phyloP scores from a whole-genome alignment of 2,888 invertebrate genomes.

The Willowsia nigromaculata region DNA sequence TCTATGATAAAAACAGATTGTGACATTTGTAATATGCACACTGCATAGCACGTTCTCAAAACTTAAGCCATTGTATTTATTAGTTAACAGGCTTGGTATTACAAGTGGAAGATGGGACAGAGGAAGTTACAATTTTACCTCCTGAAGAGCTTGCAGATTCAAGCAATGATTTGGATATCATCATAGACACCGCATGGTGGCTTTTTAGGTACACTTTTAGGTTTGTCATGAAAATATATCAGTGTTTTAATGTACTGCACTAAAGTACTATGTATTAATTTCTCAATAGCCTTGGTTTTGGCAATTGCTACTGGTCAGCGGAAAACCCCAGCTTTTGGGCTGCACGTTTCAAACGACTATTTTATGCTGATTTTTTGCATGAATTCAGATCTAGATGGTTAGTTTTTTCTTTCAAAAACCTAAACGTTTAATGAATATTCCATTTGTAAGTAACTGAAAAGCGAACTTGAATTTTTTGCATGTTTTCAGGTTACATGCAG shows the following conservation, averaged over 20 bases:
- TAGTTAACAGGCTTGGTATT: background rate
- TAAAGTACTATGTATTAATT: background rate
- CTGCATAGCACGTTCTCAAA: background rate
- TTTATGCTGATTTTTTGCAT: constrained; percentile 61
- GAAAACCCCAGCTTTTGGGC: constrained; percentile 53
- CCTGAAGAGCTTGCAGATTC: constrained; percentile 25
- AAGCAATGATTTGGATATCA: constrained; percentile 40
- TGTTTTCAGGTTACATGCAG: constrained; percentile 45
- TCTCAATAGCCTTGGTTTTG: constrained; percentile 58
- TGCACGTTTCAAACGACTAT: constrained; percentile 55
- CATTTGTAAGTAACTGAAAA: background rate
- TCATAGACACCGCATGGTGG: constrained; percentile 68
- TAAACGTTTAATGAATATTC: too few relatives aligned
- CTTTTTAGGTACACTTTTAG: constrained; percentile 19
- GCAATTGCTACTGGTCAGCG: constrained; percentile 53
- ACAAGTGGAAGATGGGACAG: background rate
- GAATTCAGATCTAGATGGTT: constrained; percentile 55
- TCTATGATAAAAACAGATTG: background rate
- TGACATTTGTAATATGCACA: background rate
- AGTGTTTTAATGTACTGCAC: background rate
- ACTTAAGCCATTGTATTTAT: background rate
- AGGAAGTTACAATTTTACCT: constrained; percentile 16
- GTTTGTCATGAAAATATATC: background rate
- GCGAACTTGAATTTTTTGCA: background rate
- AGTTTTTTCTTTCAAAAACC: background rate